These are phyloP conservation scores for Xestobium rufovillosum DNA, from an alignment of 2,888 invertebrate genomes.

Conservation along the genomic window DNA sequence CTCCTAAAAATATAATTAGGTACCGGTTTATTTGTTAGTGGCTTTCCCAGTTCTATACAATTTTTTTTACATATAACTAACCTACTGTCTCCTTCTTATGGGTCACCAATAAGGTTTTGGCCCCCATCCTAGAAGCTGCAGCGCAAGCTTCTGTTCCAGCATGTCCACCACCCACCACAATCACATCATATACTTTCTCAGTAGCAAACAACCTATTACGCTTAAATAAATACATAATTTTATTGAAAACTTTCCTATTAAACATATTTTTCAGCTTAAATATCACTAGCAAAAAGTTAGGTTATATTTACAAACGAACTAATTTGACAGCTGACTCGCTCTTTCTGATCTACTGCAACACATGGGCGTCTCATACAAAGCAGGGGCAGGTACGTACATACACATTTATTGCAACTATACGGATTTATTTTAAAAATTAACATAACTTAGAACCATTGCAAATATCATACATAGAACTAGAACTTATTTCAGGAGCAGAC, in stretches of 20 bases:
- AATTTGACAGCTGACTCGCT: too few relatives aligned
- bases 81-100: conserved; percentile 79
- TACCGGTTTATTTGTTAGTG: conserved; percentile 4
- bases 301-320: too few relatives aligned
- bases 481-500: conserved; percentile 21
- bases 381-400: too few relatives aligned
- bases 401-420: too few relatives aligned
- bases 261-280: too few relatives aligned
- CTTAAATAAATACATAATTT: too few relatives aligned
- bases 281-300: too few relatives aligned
- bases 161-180: conserved; percentile 86
- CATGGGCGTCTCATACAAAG: too few relatives aligned
- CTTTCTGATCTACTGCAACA: too few relatives aligned
- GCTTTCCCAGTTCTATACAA: neutral
- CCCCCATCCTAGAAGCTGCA: conserved; percentile 77
- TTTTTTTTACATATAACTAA: neutral
- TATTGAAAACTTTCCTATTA: too few relatives aligned
- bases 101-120: conserved; percentile 69
- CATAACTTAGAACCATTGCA: too few relatives aligned
- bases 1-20: conserved; percentile 48
- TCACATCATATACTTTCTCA: conserved; percentile 53
- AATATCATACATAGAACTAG: neutral
- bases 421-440: too few relatives aligned
- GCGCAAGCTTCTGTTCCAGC: conserved; percentile 84
- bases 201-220: conserved; percentile 3